A percentile compares a stretch with the other conserved stretches of the same genome.
These are phyloP conservation scores for Oncopodura yosiiana DNA, from an alignment of 1,140 invertebrate genomes.

Conservation along the genomic window DNA sequence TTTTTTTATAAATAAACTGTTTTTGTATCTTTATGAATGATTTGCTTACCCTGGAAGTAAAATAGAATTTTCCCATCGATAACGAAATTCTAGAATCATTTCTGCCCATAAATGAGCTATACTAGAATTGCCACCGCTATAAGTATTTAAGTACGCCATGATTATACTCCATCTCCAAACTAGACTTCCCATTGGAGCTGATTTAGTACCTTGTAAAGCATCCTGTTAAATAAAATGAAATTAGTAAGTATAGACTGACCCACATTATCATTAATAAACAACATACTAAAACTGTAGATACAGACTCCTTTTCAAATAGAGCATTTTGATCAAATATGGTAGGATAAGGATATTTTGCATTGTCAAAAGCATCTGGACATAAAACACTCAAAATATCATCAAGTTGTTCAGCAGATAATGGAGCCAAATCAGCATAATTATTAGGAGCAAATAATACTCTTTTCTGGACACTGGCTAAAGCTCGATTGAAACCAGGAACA, in stretches of 20 bases:
- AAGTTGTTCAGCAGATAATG: constrained; percentile 63
- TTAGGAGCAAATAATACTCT: constrained; percentile 26
- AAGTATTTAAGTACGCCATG: constrained; percentile 62
- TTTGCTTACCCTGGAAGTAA: constrained; percentile 76
- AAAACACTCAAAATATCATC: constrained; percentile 70
- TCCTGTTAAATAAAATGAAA: constrained; percentile 21
- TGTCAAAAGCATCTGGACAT: constrained; percentile 75
- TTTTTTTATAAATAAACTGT: too few relatives aligned
- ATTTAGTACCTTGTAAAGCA: constrained; percentile 48
- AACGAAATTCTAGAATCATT: constrained; percentile 77
- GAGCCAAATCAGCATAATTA: constrained; percentile 47
- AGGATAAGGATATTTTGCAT: constrained; percentile 35
- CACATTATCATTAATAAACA: background rate
- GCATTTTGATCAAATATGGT: constrained; percentile 29
- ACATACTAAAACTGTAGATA: constrained; percentile 7
- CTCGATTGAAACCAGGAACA: constrained; percentile 16
- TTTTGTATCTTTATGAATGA: constrained; percentile 5
- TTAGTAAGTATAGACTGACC: background rate
- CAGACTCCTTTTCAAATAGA: constrained; percentile 18
- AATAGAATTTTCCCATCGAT: constrained; percentile 73
- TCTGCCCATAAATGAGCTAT: constrained; percentile 88
- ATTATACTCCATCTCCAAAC: constrained; percentile 74
- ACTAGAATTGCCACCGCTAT: constrained; percentile 63
- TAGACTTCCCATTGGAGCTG: constrained; percentile 63
- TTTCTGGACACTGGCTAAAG: constrained; percentile 38